These are phyloP conservation scores for Anguilla anguilla DNA, from an alignment of 2,797 vertebrate species.

Conservation along the genomic window DNA sequence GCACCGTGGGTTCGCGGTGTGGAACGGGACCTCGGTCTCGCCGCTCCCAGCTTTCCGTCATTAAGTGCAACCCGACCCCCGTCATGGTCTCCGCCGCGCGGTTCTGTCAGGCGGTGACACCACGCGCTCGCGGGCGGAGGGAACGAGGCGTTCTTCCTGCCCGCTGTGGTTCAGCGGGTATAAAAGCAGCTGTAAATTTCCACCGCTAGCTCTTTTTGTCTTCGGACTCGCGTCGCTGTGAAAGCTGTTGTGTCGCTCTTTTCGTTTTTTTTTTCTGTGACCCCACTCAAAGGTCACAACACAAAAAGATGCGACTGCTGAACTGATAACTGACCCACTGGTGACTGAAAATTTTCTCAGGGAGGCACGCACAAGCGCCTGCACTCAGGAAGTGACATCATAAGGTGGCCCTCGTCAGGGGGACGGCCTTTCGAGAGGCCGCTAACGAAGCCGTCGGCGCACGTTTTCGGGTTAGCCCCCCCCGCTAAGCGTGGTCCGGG, in stretches of 20 bases:
- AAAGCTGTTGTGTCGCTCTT: neutral
- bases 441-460: slow-evolving; percentile 30
- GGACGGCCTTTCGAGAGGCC: slow-evolving; percentile 38
- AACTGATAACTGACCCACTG: neutral
- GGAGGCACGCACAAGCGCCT: slow-evolving; percentile 10
- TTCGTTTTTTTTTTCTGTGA: neutral
- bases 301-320: neutral
- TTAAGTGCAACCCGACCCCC: neutral
- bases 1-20: neutral
- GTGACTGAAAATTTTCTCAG: neutral
- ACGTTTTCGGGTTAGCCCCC: slow-evolving; percentile 1
- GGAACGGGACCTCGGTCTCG: neutral
- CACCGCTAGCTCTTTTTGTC: neutral
- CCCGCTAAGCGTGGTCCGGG: neutral
- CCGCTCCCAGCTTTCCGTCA: neutral
- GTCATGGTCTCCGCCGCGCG: neutral
- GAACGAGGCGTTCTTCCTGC: neutral
- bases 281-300: slow-evolving; percentile 11
- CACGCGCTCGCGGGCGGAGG: neutral
- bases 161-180: neutral
- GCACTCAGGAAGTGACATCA: slow-evolving; percentile 44
- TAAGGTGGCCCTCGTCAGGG: slow-evolving; percentile 53
- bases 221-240: neutral
- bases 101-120: neutral
- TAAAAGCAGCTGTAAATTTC: neutral